Evolutionary conservation across 1,140 invertebrate species (phyloP), one percentile per base, ranked within the genome.

Genomic region (Ganaspis sp.): DNA sequence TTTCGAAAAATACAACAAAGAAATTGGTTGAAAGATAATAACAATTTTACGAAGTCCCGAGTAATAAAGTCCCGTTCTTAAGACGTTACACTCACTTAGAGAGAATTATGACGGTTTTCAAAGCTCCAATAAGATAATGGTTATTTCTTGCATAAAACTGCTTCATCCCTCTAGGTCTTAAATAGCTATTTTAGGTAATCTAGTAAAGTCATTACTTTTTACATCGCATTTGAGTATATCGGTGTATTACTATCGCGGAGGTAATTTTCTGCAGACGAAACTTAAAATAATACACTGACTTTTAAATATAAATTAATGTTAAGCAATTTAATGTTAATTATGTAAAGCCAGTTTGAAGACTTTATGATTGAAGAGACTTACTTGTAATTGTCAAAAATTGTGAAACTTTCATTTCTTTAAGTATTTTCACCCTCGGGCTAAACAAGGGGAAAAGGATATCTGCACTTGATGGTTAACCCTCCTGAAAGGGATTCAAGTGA

Each of bases 391-490:
- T 26, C 58, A n/a, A n/a, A 34, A 64, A 6, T 34, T 64, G 11
- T 1, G 11, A 64, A 64, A 64, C 23, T 64, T 64, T 29, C 26
- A 64, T 64, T 64, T 64, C 23, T 29, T 64, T 29, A 64, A 64
- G 26, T 29, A 29, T 58, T 64, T 64, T 64, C 12, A 64, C 26
- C 26, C 58, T 64, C 4, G 11, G 26, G 54, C 9, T 26, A 26
- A 64, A 64, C 23, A 15, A 23, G 12, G 58, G 23, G 26, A 15
- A 26, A 64, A 26, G 23, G 23, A 64, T 64, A n/a, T 26, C 58
- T 15, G 54, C 54, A 64, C 54, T 64, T 29, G 21, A 26, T 26
- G 58, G 58, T 34, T 64, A 64, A 64, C 58, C 58, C 58, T n/a
- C 23, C 26, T 49, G 6, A 64, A 64, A 64, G 26, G 58, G 11